These are phyloP conservation scores for Lycophotia porphyrea DNA, from an alignment of 2,888 invertebrate species.

Conservation along the genomic window DNA sequence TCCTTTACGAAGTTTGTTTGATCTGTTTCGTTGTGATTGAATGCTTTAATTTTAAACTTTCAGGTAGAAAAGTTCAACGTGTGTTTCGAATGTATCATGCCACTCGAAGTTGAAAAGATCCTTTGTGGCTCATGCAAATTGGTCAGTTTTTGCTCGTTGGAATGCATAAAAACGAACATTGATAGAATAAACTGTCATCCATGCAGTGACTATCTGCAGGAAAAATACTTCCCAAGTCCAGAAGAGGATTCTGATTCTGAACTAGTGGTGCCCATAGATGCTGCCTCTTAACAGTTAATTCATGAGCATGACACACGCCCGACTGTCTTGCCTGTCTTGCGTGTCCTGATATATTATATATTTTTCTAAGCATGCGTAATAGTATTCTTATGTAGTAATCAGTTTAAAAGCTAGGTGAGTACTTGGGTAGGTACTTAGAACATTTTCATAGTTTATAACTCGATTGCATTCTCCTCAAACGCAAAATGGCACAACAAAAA, in stretches of 20 bases:
- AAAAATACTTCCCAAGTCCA: constrained; percentile 71
- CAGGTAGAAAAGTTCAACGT: constrained; percentile 81
- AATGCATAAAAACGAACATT: constrained; percentile 78
- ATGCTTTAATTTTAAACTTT: constrained; percentile 26
- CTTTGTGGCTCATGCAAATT: constrained; percentile 77
- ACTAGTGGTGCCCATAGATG: no score
- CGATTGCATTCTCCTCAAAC: not conserved
- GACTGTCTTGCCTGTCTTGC: not conserved
- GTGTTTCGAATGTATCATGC: constrained; percentile 84
- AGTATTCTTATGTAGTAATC: not conserved
- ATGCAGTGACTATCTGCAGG: constrained; percentile 77
- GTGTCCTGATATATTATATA: no score
- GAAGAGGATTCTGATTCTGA: constrained; percentile 14
- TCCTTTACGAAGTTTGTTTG: not conserved
- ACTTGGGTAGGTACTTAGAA: not conserved
- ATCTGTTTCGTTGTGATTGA: not conserved
- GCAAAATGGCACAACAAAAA: not conserved
- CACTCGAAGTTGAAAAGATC: constrained; percentile 73
- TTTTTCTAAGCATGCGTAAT: not conserved
- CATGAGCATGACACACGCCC: no score
- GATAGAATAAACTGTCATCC: constrained; percentile 78
- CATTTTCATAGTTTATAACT: not conserved
- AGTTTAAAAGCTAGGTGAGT: not conserved
- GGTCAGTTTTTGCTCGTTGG: constrained; percentile 78
- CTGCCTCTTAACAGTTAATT: not conserved